These are phyloP conservation scores for Chondrilla cf. caribensis DNA, from an alignment of 37 sponge, comb jelly and placozoan species.

Conservation along the genomic window DNA sequence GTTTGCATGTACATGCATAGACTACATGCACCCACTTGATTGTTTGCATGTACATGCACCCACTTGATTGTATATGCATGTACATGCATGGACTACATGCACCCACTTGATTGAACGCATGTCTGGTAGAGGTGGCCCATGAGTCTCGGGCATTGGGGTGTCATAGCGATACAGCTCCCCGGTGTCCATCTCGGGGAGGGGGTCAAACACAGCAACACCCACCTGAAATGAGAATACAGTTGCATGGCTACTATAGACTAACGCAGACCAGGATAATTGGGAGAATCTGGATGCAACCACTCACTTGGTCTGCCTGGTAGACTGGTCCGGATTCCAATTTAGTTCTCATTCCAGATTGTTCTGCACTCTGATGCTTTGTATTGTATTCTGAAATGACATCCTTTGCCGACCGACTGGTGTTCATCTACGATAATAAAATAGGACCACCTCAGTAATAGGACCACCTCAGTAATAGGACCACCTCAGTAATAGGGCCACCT, in stretches of 20 bases:
- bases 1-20: not conserved
- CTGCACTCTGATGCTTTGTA: not conserved
- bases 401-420: not conserved
- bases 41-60: not conserved
- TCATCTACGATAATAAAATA: not conserved
- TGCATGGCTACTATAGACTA: not conserved
- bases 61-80: not conserved
- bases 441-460: not conserved
- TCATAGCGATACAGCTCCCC: slow-evolving; percentile 46
- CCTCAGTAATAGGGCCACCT: too few relatives aligned
- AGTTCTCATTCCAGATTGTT: not conserved
- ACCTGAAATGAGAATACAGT: not conserved
- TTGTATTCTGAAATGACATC: not conserved
- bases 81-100: too few relatives aligned
- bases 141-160: slow-evolving; percentile 25
- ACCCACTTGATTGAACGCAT: not conserved
- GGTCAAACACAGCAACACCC: slow-evolving; percentile 51
- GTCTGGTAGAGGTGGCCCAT: slow-evolving; percentile 54
- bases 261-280: not conserved
- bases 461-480: not conserved
- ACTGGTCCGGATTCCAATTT: not conserved
- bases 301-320: not conserved
- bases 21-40: too few relatives aligned
- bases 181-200: slow-evolving; percentile 22
- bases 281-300: too few relatives aligned